A percentile compares a stretch with the other conserved stretches of the same genome.
Evolutionary conservation across 2,797 vertebrate species (phyloP).

Genomic region (Crenichthys baileyi): DNA sequence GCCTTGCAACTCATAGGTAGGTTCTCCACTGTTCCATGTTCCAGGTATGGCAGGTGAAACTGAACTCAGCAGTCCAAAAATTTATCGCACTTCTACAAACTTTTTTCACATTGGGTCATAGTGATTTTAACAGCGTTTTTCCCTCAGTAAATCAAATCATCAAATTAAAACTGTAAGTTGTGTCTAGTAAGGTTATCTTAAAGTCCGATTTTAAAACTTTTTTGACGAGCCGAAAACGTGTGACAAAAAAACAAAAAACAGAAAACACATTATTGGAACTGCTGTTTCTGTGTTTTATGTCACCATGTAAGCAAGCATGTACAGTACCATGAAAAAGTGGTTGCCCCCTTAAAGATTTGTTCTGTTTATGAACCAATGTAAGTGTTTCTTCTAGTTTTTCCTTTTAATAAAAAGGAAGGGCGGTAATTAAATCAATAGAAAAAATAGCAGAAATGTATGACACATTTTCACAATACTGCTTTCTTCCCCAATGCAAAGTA

Average conservation of each 20-base stretch:
- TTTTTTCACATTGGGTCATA: neutral
- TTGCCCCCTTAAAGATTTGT: neutral
- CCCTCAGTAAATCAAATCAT: neutral
- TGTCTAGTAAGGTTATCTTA: neutral
- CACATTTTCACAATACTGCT: neutral
- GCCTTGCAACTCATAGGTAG: neutral
- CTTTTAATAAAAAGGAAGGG: neutral
- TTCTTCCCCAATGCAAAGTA: slow-evolving; percentile 17
- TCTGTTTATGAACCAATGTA: neutral
- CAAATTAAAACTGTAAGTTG: neutral
- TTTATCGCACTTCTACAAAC: neutral
- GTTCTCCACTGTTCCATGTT: neutral
- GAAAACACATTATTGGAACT: neutral
- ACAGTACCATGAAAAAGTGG: neutral
- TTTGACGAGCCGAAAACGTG: neutral
- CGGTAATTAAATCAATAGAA: neutral
- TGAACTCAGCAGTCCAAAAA: neutral
- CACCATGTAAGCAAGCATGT: neutral
- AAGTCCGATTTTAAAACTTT: neutral
- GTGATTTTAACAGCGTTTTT: neutral
- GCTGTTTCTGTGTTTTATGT: neutral
- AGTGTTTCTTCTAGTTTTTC: neutral
- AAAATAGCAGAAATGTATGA: slow-evolving; percentile 3
- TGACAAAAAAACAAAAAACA: neutral
- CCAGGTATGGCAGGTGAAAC: neutral